Conservation (phyloP, 1,140 invertebrate genomes). For the Drosophila persimilis region DNA sequence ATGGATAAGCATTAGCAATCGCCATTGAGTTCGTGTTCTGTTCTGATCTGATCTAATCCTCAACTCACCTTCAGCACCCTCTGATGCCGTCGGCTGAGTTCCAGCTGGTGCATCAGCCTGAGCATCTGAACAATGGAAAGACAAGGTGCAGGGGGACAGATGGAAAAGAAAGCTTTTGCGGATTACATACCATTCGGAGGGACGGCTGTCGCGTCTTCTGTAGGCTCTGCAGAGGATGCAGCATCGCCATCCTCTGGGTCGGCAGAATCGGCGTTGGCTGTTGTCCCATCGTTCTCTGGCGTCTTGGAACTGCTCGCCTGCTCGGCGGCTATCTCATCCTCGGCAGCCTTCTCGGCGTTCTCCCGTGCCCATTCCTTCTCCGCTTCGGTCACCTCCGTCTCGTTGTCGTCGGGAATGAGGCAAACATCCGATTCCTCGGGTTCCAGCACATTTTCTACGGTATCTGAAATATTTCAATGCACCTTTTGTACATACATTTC, state of each 20-base stretch:
- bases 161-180: neutral
- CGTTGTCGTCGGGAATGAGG: constrained; percentile 83
- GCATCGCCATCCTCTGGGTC: constrained; percentile 21
- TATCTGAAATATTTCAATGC: constrained; percentile 32
- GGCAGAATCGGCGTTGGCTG: constrained; percentile 7
- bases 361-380: constrained; percentile 86
- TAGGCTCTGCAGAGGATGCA: constrained; percentile 2
- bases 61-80: constrained; percentile 66
- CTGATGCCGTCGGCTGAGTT: constrained; percentile 47
- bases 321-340: constrained; percentile 62
- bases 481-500: neutral
- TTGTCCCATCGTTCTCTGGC: constrained; percentile 21
- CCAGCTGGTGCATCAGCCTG: constrained; percentile 62
- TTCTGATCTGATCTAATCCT: neutral
- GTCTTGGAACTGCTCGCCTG: constrained; percentile 47
- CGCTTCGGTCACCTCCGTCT: constrained; percentile 86
- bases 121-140: constrained; percentile 56
- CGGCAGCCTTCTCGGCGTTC: constrained; percentile 83
- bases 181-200: constrained; percentile 49
- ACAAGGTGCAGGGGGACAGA: constrained; percentile 15
- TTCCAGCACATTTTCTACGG: constrained; percentile 77
- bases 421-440: constrained; percentile 80
- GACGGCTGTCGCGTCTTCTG: constrained; percentile 17
- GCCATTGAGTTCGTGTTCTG: too few relatives aligned
- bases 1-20: neutral